These are phyloP conservation scores for Clunio marinus DNA, from an alignment of 2,888 invertebrate species.

Conservation along the genomic window DNA sequence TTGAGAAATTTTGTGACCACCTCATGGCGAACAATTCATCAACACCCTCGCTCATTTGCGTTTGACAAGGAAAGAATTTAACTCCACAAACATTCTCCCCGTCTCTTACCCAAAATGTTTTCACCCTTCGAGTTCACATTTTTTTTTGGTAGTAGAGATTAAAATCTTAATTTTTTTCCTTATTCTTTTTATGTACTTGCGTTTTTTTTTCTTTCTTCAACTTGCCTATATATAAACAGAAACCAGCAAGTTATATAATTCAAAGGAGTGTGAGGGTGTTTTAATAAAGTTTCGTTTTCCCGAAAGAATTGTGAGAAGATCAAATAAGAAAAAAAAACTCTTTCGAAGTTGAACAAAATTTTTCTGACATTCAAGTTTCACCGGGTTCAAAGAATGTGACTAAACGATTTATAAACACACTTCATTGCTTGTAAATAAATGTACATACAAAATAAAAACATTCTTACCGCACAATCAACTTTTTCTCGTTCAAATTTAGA, in stretches of 20 bases:
- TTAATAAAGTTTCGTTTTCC: slow-evolving; percentile 12
- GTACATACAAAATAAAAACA: not conserved
- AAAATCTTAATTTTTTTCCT: slow-evolving; percentile 32
- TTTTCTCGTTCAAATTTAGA: not conserved
- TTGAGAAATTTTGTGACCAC: not conserved
- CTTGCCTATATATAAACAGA: not conserved
- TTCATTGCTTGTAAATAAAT: too few relatives aligned
- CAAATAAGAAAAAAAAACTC: not conserved
- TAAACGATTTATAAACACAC: slow-evolving; percentile 16
- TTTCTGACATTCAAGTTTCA: not conserved
- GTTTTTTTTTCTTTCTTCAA: not conserved
- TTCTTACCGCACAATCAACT: slow-evolving; percentile 19
- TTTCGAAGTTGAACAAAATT: not conserved
- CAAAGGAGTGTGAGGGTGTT: slow-evolving; percentile 20
- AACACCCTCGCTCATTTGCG: slow-evolving; percentile 15
- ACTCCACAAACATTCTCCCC: too few relatives aligned
- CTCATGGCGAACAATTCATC: slow-evolving; percentile 14
- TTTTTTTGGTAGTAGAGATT: slow-evolving; percentile 4
- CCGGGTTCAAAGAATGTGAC: not conserved
- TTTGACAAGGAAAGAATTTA: not conserved
- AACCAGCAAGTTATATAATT: slow-evolving; percentile 22
- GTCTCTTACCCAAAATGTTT: too few relatives aligned
- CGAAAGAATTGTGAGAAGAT: too few relatives aligned
- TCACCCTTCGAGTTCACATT: slow-evolving; percentile 31
- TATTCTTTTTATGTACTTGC: slow-evolving; percentile 16